Evolutionary conservation across 2,797 vertebrate species (phyloP), one percentile per base, ranked within the genome.

Genomic region (Vespertilio murinus): DNA sequence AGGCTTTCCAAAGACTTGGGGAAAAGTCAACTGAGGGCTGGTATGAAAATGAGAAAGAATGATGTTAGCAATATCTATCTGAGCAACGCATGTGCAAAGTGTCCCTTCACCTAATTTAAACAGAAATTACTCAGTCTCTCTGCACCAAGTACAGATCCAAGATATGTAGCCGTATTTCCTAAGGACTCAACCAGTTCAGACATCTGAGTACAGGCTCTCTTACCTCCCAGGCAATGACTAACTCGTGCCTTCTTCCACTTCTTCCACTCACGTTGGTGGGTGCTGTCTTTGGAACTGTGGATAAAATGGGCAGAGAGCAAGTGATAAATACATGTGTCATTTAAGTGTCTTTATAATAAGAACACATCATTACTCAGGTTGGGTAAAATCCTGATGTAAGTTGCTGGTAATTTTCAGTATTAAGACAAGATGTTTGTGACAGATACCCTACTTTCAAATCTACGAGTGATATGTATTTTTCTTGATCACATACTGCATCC

Each of bases 211-310:
- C 40, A 94, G 95, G 75, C 65, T 96, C 90, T 92, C 98, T 98
- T 98, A 99, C 99, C 99, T 99, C 99, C 99, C 99, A 99, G 8
- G 99, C 99, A 97, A 99, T 99, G 98, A 99, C 99, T 97, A 99
- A 97, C 97, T 99, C 99, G 69, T 99, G 99, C 92, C 99, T 97
- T 82, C 99, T 99, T 96, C 99, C 99, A 22, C 99, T 99, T 94
- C 99, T 99, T 90, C 99, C 99, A 23, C 99, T 99, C 10, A 99
- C 99, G 0, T 99, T 99, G 28, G 98, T 98, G 47, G 99, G 99
- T 59, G 99, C 99, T 96, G 99, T 99, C 73, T 99, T 99, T 64
- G 99, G 99, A 97, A 99, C 99, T 99, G 98, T 94, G 89, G 67
- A 56, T 14, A 92, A 95, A 95, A 93, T 88, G 75, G 8, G 1